Evolutionary conservation across 2,113 vertebrate genomes (phyloP), one percentile per base, ranked within the genome.

Genomic region (Paedocypris sp.): DNA sequence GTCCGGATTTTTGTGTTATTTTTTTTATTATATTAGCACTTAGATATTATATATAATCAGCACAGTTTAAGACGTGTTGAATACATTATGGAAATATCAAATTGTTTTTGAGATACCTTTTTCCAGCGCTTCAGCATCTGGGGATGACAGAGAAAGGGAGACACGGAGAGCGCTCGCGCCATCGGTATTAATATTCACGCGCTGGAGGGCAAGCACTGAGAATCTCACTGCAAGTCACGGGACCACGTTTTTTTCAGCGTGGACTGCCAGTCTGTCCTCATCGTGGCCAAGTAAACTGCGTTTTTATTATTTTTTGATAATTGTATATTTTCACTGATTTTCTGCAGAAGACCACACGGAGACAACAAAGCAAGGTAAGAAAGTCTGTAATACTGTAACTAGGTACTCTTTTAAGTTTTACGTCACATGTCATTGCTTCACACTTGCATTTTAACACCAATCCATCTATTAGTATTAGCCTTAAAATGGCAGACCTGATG

Each of bases 401-500:
- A 33, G 13, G 25, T 43, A 4, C 1, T 18, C 23, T 41, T 56
- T 39, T 18, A 41, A 53, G 35, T 54, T 28, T 28, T 41, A 41
- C 41, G 13, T 36, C 20, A 53, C 33, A 26, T 3, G 23, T 43
- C 26, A 20, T 12, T 4, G 3, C 38, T 4, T 42, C 26, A 31
- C 26, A 6, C 18, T 41, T 54, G 35, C 22, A 26, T 31, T 41
- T 57, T 57, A 25, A 19, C 15, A 18, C 13, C 16, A 2, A 31
- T 57, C 53, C 9, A 16, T 57, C 16, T 13, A 18, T 57, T 32
- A 15, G 25, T 58, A 43, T 45, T 22, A 32, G 26, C 26, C 54
- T 43, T 58, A 22, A 58, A 58, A 58, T 58, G 39, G 53, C 25
- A 58, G 52, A 58, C 53, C 53, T 43, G 6, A 58, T 1, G 54